These are phyloP conservation scores for Pristiophorus japonicus DNA, from an alignment of 2,113 vertebrate species.

Conservation along the genomic window DNA sequence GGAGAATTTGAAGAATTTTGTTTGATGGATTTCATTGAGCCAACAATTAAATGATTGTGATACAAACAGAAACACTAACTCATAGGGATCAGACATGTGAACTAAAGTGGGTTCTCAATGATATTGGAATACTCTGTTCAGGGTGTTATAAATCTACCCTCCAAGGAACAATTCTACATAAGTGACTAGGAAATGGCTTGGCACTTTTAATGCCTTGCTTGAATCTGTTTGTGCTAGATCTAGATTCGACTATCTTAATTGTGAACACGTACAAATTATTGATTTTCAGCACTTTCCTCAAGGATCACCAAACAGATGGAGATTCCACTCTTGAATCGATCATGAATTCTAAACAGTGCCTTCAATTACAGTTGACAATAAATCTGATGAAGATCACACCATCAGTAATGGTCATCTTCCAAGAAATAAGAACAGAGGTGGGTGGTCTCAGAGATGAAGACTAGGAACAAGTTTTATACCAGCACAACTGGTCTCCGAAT, in stretches of 20 bases:
- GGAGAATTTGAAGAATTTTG: neutral
- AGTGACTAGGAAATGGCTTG: neutral
- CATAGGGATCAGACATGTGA: neutral
- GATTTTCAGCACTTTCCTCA: neutral
- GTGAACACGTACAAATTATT: neutral
- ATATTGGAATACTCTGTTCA: neutral
- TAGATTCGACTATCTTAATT: neutral
- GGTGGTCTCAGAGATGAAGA: neutral
- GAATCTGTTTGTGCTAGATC: neutral
- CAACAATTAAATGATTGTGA: neutral
- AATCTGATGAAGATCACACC: too few relatives aligned
- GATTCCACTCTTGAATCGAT: neutral
- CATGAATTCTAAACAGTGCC: neutral
- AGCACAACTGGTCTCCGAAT: neutral
- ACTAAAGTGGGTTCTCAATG: neutral
- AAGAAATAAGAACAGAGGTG: neutral
- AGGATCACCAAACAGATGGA: neutral
- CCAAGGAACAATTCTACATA: neutral
- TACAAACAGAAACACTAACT: neutral
- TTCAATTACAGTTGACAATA: neutral
- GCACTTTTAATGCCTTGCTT: neutral
- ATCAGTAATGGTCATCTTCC: neutral
- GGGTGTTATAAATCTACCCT: neutral
- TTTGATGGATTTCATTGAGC: neutral
- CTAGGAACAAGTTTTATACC: neutral